Percentiles rank a stretch among this genome's conserved stretches.
These are phyloP conservation scores for Penaeus monodon DNA, from an alignment of 2,888 invertebrate genomes.

Conservation along the genomic window DNA sequence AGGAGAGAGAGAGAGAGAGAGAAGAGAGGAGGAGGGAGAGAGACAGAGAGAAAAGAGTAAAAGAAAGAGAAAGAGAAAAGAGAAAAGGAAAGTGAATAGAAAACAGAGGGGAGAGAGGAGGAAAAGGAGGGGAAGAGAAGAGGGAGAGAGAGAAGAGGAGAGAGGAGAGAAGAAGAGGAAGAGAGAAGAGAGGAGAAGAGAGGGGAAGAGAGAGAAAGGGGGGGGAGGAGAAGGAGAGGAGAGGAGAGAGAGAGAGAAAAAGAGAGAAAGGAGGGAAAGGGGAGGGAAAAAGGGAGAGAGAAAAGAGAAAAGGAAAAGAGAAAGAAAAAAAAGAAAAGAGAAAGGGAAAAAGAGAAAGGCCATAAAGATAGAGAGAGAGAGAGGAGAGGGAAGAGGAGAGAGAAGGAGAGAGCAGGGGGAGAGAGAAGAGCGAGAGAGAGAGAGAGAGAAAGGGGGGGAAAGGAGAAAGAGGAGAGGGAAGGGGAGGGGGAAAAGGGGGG, in stretches of 20 bases:
- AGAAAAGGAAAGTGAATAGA: neutral
- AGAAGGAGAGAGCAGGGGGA: neutral
- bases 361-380: neutral
- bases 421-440: neutral
- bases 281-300: conserved; percentile 30
- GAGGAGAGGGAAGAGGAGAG: too few species aligned
- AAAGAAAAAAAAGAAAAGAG: conserved; percentile 44
- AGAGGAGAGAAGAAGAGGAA: neutral
- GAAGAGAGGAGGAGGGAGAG: too few species aligned
- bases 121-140: neutral
- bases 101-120: neutral
- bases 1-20: too few species aligned
- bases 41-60: too few species aligned
- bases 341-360: conserved; percentile 45
- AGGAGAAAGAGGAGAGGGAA: too few species aligned
- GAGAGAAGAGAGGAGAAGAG: neutral
- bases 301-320: neutral
- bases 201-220: neutral
- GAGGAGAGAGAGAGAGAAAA: conserved; percentile 48
- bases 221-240: neutral
- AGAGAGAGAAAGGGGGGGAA: too few species aligned
- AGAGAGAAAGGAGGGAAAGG: conserved; percentile 48
- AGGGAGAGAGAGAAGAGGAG: neutral
- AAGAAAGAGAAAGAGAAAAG: neutral
- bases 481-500: neutral